Percentiles rank a stretch among this genome's conserved stretches.
These are phyloP conservation scores for Hirtodrosophila confusa DNA, from an alignment of 2,888 invertebrate species.

Conservation along the genomic window DNA sequence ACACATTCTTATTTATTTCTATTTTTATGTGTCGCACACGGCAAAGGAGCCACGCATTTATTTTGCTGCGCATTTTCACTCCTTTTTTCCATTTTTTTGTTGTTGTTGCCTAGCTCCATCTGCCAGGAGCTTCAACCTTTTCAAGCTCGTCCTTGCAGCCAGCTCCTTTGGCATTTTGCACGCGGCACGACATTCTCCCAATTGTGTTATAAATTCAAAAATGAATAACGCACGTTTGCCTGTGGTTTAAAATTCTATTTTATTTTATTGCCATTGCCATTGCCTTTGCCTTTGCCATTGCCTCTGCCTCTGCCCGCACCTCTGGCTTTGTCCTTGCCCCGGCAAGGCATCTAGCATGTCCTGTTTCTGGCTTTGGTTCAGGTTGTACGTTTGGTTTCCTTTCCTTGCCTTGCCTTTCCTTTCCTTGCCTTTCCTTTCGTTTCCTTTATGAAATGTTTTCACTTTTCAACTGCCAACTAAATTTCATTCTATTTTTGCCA, in stretches of 20 bases:
- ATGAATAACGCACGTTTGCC: slow-evolving; percentile 79
- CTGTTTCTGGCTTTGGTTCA: slow-evolving; percentile 9
- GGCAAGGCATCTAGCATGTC: neutral
- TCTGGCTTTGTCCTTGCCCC: too few species aligned
- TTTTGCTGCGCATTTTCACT: slow-evolving; percentile 71
- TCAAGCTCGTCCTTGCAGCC: slow-evolving; percentile 22
- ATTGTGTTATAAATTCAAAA: slow-evolving; percentile 80
- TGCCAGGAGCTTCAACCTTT: slow-evolving; percentile 13
- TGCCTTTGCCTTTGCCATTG: slow-evolving; percentile 12
- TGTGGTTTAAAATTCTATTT: slow-evolving; percentile 76
- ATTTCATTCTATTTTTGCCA: slow-evolving; percentile 25
- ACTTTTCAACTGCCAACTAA: slow-evolving; percentile 36
- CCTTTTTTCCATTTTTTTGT: slow-evolving; percentile 44
- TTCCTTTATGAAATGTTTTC: slow-evolving; percentile 58
- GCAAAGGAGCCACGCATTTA: slow-evolving; percentile 51
- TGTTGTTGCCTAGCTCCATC: neutral
- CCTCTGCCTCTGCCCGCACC: neutral
- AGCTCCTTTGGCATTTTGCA: slow-evolving; percentile 55
- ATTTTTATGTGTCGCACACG: slow-evolving; percentile 62
- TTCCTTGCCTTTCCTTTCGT: slow-evolving; percentile 12
- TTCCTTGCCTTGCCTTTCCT: slow-evolving; percentile 1
- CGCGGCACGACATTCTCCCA: slow-evolving; percentile 65
- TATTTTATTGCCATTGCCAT: slow-evolving; percentile 69
- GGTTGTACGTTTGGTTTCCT: neutral
- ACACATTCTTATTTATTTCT: slow-evolving; percentile 61